Percentiles rank a stretch among this genome's conserved stretches.
Evolutionary conservation across 2,888 invertebrate species (phyloP).

Genomic region (Halocaridina rubra): DNA sequence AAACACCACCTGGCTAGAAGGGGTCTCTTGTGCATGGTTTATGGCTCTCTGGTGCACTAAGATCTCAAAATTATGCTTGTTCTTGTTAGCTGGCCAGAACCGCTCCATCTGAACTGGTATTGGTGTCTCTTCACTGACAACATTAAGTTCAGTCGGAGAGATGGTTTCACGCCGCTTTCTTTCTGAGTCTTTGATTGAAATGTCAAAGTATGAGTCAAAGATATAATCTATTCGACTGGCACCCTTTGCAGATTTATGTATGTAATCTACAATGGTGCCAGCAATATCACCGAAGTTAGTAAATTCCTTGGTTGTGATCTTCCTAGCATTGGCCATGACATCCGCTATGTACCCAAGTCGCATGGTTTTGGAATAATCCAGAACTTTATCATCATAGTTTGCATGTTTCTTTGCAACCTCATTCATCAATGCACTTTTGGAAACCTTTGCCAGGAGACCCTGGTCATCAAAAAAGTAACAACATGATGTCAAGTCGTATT

Average conservation of each 20-base stretch:
- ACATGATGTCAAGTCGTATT: background rate
- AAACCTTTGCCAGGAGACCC: background rate
- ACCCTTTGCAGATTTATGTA: background rate
- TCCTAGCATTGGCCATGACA: background rate
- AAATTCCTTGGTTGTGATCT: background rate
- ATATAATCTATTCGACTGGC: background rate
- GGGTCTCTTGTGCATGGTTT: too few relatives aligned
- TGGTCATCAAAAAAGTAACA: background rate
- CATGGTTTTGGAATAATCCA: background rate
- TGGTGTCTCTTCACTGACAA: too few relatives aligned
- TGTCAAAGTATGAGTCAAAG: background rate
- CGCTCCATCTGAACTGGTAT: too few relatives aligned
- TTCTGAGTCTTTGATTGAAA: background rate
- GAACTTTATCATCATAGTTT: too few relatives aligned
- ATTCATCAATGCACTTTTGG: too few relatives aligned
- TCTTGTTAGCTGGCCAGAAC: too few relatives aligned
- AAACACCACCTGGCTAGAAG: too few relatives aligned
- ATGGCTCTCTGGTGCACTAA: too few relatives aligned
- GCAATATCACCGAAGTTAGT: background rate
- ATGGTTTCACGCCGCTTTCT: background rate
- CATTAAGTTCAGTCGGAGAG: background rate
- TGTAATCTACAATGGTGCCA: background rate
- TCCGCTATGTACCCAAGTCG: background rate
- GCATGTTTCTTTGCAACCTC: too few relatives aligned
- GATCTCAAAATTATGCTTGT: too few relatives aligned